Base-by-base conservation (phyloP, 1,140 invertebrate species). In the Ptiloglossa arizonensis region DNA sequence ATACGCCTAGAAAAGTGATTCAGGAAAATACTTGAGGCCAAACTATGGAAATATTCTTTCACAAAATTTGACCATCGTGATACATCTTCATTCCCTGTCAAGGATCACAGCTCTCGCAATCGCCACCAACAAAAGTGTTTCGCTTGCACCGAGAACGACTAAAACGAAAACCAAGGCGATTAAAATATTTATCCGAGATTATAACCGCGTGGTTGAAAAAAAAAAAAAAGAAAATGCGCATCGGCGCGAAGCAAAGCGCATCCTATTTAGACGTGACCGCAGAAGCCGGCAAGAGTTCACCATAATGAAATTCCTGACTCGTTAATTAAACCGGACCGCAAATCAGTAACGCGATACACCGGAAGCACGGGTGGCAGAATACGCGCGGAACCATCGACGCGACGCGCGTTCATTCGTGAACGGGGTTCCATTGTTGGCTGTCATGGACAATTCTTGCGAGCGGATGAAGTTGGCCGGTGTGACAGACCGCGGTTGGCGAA, bases 261-360 rank as follows among this genome's bases (percentile, higher is more conserved):
- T 82, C 57, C 48, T 71, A 60, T 82, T 82, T 74, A 82, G 48
- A 63, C 50, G 64, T 46, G 59, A 74, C 81, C 82, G 46, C 66
- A 62, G 56, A 60, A 46, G 46, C 35, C 52, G 32, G 68, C 52
- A 50, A 32, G 56, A 63, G 71, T 84, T 32, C 11, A 41, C 67
- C 63, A 46, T 85, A 85, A 84, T 84, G 72, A 81, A 85, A 84
- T 85, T 85, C 68, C 78, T 59, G 68, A 70, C 52, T 71, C 73
- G 79, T 85, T 85, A 85, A 85, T 85, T 85, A 85, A 84, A 85
- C 52, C 67, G 35, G 19, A 69, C 71, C 67, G 72, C 68, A 70
- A 83, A 84, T 77, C 64, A 76, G 57, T 81, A 85, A 84, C 27
- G 68, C 56, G 72, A 80, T 60, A 71, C 68, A 76, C 22, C 67